Evolutionary conservation across 2,888 invertebrate species (phyloP).

Genomic region (Melanostoma scalare): DNA sequence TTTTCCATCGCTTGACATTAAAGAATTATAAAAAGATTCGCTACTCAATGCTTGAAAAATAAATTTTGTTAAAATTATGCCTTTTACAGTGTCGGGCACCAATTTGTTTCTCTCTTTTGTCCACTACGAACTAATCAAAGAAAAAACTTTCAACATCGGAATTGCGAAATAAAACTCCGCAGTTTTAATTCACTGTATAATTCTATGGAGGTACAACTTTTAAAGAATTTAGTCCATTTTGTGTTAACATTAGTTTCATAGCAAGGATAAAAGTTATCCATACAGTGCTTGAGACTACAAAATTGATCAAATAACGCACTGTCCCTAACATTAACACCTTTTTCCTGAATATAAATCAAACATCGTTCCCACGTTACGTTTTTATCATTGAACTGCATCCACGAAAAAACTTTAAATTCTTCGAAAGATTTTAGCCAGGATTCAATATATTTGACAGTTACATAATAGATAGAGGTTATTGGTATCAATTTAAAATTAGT

Average conservation of each 20-base stretch:
- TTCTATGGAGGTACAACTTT: background rate
- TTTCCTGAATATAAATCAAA: too few relatives aligned
- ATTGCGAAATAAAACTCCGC: slow-evolving; percentile 18
- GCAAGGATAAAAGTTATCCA: too few relatives aligned
- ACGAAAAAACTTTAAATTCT: background rate
- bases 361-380: too few relatives aligned
- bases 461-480: slow-evolving; percentile 22
- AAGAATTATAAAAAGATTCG: slow-evolving; percentile 8
- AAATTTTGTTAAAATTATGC: slow-evolving; percentile 9
- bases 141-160: slow-evolving; percentile 14
- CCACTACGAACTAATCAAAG: background rate
- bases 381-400: too few relatives aligned
- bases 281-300: too few relatives aligned
- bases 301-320: too few relatives aligned
- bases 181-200: slow-evolving; percentile 1
- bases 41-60: slow-evolving; percentile 1
- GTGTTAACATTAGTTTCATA: background rate
- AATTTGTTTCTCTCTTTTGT: slow-evolving; percentile 1
- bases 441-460: slow-evolving; percentile 14
- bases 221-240: slow-evolving; percentile 7
- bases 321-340: too few relatives aligned
- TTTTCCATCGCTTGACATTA: too few relatives aligned
- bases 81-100: slow-evolving; percentile 2
- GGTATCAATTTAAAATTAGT: slow-evolving; percentile 7
- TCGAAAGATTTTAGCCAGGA: slow-evolving; percentile 4